Conservation (phyloP, 2,888 invertebrate species). For the Agrotis segetum region DNA sequence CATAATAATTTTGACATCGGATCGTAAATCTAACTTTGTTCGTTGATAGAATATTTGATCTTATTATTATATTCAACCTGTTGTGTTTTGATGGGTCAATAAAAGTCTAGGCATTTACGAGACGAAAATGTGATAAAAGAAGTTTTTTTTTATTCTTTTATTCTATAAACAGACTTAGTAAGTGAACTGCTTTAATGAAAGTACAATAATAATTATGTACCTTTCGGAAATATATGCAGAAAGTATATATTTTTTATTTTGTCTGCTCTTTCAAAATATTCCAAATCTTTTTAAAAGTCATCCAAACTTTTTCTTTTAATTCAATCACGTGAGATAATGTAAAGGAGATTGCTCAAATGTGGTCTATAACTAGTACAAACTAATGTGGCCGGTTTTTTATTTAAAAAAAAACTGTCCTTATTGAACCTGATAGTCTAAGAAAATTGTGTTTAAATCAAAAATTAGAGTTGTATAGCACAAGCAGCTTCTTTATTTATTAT, state of each 20-base stretch:
- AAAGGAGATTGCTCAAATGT: background rate
- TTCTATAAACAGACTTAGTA: background rate
- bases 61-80: conserved; percentile 24
- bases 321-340: background rate
- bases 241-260: too few relatives aligned
- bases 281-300: too few relatives aligned
- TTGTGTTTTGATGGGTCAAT: conserved; percentile 14
- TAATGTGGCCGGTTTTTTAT: too few relatives aligned
- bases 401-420: too few relatives aligned
- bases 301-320: too few relatives aligned
- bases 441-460: background rate
- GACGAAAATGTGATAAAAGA: background rate
- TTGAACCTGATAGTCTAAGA: too few relatives aligned
- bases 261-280: too few relatives aligned
- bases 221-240: too few relatives aligned
- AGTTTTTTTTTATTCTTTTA: background rate
- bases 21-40: conserved; percentile 58
- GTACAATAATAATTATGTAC: too few relatives aligned
- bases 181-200: too few relatives aligned
- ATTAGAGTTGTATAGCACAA: too few relatives aligned
- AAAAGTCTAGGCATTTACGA: background rate
- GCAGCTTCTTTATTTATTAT: too few relatives aligned
- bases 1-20: conserved; percentile 35
- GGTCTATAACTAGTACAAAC: background rate
- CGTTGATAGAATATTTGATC: conserved; percentile 28